Evolutionary conservation across 2,888 invertebrate genomes (phyloP).

Genomic region (Incurvaria masculella): DNA sequence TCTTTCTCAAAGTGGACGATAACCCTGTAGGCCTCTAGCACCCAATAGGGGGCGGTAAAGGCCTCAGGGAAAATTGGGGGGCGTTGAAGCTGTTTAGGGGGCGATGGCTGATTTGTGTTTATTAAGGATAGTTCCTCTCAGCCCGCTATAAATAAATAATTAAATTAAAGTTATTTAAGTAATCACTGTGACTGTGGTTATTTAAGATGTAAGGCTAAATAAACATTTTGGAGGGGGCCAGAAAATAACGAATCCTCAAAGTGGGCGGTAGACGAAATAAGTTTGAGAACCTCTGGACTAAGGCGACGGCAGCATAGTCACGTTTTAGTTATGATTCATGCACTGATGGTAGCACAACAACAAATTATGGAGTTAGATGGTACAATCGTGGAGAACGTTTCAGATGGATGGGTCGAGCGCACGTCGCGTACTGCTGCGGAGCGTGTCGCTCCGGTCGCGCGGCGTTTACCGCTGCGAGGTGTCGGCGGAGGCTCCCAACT

Average conservation of each 20-base stretch:
- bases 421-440: conserved; percentile 61
- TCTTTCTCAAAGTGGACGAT: no score
- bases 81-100: no score
- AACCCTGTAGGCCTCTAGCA: no score
- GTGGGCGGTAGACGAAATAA: no score
- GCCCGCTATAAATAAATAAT: no score
- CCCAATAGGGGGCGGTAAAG: no score
- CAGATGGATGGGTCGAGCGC: conserved; percentile 65
- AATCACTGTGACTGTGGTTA: conserved; percentile 1
- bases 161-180: conserved; percentile 4
- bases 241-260: conserved; percentile 12
- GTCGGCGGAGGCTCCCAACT: conserved; percentile 74
- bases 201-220: background rate
- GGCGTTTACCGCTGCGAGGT: conserved; percentile 75
- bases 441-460: conserved; percentile 65
- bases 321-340: no score
- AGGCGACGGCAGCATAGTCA: conserved; percentile 1
- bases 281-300: no score
- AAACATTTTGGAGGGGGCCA: background rate
- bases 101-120: no score
- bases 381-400: conserved; percentile 14
- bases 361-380: background rate
- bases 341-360: background rate
- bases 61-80: no score
- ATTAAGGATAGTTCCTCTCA: no score